Evolutionary conservation across 2,888 invertebrate genomes (phyloP), one percentile per base, ranked within the genome.

Genomic region (Eutolmus rufibarbis): DNA sequence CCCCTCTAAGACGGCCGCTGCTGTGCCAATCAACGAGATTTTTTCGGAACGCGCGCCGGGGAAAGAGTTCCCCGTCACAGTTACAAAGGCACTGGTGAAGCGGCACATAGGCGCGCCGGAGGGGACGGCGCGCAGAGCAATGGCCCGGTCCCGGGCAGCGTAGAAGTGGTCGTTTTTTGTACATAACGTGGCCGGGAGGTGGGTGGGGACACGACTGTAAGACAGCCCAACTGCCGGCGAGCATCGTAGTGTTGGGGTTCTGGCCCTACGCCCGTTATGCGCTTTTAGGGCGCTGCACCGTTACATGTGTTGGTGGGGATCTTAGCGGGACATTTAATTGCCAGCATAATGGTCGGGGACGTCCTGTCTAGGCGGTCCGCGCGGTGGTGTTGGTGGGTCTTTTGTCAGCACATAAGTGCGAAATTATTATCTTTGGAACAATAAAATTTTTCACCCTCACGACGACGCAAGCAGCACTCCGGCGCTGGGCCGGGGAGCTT

Each of bases 291-390:
- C 46, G 0, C 31, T 28, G 85, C 5, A 2, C 34, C 34, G 34
- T 34, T 34, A 34, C 16, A 19, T 85, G 78, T 86, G 66, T 86
- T 78, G 66, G 78, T 86, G n/a, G n/a, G 40, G 66, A 28, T 46
- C 76, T 56, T 46, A 77, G 78, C 86, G 78, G 37, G 78, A 78
- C 37, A 76, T 77, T 86, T 86, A 86, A 87, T 87, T 81, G 87
- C 87, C 51, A 46, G 19, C 87, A 87, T 81, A 87, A 87, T 87
- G 74, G 43, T 46, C 89, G 90, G 89, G 89, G 89, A 90, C 90
- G 90, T 90, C 89, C 90, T 90, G 90, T 90, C 90, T 90, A 89
- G 89, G 89, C 89, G 88, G 88, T 87, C 77, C 56, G 77, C 46
- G 76, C 76, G 56, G 5, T 56, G 28, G 87, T 88, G 84, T 86